Base-by-base conservation (phyloP, 2,797 vertebrate genomes). In the Xenentodon cancila region DNA sequence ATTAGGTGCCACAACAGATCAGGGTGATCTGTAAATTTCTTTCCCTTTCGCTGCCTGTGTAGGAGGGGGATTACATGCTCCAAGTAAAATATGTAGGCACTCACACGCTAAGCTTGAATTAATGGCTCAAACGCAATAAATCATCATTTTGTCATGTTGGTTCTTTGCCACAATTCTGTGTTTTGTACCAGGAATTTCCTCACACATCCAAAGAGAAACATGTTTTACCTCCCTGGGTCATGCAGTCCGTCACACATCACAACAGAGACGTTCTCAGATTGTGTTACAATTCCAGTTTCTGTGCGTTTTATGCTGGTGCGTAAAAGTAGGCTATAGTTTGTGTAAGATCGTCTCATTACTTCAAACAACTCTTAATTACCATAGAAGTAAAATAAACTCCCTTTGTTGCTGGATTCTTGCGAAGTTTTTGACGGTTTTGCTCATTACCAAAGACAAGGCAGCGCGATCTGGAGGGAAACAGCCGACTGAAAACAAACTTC, bases 281-380 rank as follows among this genome's bases (percentile, higher is more conserved):
- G 27, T 0, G 43, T 86, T 88, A 78, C 67, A 84, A 81, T 85
- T 80, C 54, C 77, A 82, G 84, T 84, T 82, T 84, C 79, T 84
- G 84, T 79, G 68, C 59, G 21, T 85, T 88, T 68, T 27, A 37
- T 54, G n/a, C 59, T 71, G 42, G 1, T 37, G 53, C 75, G 59
- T 25, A 45, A 58, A 75, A 61, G 62, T 62, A 20, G 9, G 15
- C 16, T 5, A 21, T 8, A 16, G 56, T 32, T 58, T 42, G 64
- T 47, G 68, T 56, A 37, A 71, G 45, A 45, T 34, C 37, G 59
- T 75, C 71, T 11, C 60, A 37, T 55, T 70, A 65, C 71, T 78
- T 80, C 78, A 75, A 82, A 81, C 71, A 62, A 70, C 55, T 74
- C 64, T 75, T 81, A 75, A 80, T 78, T 75, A 70, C 81, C 76